These are phyloP conservation scores for Caenorhabditis brenneri DNA, from an alignment of 1,140 invertebrate species.

Conservation along the genomic window DNA sequence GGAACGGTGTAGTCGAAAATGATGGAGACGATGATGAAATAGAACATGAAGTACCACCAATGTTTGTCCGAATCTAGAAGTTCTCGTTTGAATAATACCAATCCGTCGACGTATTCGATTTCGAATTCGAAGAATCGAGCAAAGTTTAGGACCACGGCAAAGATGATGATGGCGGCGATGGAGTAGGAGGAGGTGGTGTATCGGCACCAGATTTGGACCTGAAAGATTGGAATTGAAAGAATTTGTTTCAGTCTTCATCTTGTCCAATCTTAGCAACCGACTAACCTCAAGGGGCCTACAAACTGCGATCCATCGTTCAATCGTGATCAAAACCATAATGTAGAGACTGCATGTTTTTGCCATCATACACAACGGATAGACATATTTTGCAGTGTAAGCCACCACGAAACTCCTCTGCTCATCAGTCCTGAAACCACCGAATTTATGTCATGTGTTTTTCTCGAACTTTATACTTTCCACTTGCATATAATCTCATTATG, in stretches of 20 bases:
- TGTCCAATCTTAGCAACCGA: background rate
- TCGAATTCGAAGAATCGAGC: conserved; percentile 35
- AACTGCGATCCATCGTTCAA: conserved; percentile 27
- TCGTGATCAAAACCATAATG: conserved; percentile 21
- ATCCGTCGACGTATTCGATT: conserved; percentile 27
- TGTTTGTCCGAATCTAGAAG: conserved; percentile 28
- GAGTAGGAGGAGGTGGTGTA: conserved; percentile 17
- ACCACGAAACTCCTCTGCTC: conserved; percentile 30
- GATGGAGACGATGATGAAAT: conserved; percentile 8
- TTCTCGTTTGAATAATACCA: background rate
- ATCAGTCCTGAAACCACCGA: background rate
- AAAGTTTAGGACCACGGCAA: conserved; percentile 30
- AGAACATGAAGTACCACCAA: conserved; percentile 39
- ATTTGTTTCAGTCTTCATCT: background rate
- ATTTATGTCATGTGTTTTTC: background rate
- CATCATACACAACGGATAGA: conserved; percentile 32
- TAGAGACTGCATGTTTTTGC: conserved; percentile 28
- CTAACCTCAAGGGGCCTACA: conserved; percentile 2
- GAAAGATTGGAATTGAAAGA: background rate
- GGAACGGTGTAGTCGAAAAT: conserved; percentile 2
- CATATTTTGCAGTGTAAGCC: conserved; percentile 16
- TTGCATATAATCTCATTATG: background rate
- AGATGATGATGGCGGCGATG: conserved; percentile 10
- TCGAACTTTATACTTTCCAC: background rate
- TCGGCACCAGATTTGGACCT: conserved; percentile 18